Percentiles rank a stretch among this genome's conserved stretches.
phyloP scores from a whole-genome alignment of 2,888 invertebrate species.

The Phoenoteleia sp. region DNA sequence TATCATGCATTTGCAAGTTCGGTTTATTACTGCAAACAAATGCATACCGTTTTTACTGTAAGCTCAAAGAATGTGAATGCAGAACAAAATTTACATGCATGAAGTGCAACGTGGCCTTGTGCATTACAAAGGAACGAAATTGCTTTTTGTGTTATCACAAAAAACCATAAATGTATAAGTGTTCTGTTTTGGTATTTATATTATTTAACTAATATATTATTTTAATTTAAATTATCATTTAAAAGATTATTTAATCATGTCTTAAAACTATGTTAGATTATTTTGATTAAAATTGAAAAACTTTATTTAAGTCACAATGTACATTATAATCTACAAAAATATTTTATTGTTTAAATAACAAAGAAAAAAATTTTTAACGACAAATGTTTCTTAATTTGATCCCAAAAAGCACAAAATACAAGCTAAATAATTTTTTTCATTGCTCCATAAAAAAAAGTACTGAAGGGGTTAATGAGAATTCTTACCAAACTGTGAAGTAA shows the following conservation, averaged over 20 bases:
- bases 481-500: too few species aligned
- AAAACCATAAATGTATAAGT: slow-evolving; percentile 3
- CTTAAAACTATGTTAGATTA: neutral
- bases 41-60: neutral
- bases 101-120: slow-evolving; percentile 16
- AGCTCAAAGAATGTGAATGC: slow-evolving; percentile 6
- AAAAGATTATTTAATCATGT: neutral
- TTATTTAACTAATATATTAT: slow-evolving; percentile 10
- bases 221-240: slow-evolving; percentile 1
- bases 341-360: slow-evolving; percentile 19
- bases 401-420: too few species aligned
- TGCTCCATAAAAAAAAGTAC: too few species aligned
- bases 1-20: too few species aligned
- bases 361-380: too few species aligned
- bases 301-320: slow-evolving; percentile 27
- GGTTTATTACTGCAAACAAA: too few species aligned
- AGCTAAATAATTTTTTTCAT: too few species aligned
- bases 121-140: slow-evolving; percentile 23
- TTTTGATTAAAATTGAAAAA: slow-evolving; percentile 3
- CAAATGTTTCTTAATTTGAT: too few species aligned
- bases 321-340: slow-evolving; percentile 23
- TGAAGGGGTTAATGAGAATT: too few species aligned
- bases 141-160: slow-evolving; percentile 16
- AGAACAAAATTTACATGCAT: slow-evolving; percentile 23
- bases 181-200: neutral